Evolutionary conservation across 1,140 invertebrate species (phyloP), one percentile per base, ranked within the genome.

Genomic region (Eriosoma lanigerum): DNA sequence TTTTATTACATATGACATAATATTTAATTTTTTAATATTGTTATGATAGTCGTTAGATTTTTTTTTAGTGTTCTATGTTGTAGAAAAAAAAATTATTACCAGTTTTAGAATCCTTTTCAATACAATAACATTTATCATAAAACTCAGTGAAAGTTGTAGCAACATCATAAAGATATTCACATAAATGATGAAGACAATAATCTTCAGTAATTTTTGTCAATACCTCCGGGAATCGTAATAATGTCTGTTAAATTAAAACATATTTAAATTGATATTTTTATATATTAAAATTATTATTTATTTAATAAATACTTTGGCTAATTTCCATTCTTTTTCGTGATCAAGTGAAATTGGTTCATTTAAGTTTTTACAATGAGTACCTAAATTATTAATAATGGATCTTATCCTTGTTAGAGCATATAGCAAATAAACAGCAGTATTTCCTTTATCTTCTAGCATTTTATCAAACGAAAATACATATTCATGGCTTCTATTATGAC

Each of bases 401-500:
- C 92, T 89, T 83, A 99, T 99, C 73, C 98, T 89, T 5, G 96
- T 98, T 80, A 96, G 92, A 17, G 96, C 95, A 86, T 99, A 99
- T 6, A 99, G 86, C 4, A 99, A 87, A 86, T 99, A 99, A 0
- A 98, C 97, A 1, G 98, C 98, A 8, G 98, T 99, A 84, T 99
- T 99, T 2, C 98, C 98, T 86, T 94, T 93, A 85, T 99, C 98
- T 84, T 99, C 97, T 48, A 99, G 88, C 98, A 99, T 99, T 86
- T 93, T 97, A 85, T 99, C 97, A 88, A 99, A 99, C 0, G 97
- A 99, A 87, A 99, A 99, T 12, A 99, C 90, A 85, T 99, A 99
- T 85, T 99, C 97, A 85, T 95, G 93, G 78, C 90, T 92, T 80
- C 96, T 89, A 85, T 98, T 97, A 84, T 99, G 96, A 15, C 92